Conservation (phyloP, 2,888 invertebrate genomes). For the Timema podura region DNA sequence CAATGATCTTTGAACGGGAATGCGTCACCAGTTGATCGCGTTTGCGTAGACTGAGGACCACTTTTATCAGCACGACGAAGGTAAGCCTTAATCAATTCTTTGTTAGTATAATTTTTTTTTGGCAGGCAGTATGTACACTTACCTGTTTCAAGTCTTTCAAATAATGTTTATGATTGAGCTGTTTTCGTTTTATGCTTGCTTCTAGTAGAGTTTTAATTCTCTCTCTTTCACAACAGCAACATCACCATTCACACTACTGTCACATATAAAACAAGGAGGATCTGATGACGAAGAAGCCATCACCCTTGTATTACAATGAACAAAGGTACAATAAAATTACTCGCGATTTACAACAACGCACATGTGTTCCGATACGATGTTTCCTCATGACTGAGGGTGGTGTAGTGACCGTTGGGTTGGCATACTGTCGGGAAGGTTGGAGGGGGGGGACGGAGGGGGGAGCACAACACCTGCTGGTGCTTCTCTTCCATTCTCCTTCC, state of each 20-base stretch:
- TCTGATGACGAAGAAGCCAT: background rate
- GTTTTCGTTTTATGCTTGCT: background rate
- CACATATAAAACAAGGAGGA: background rate
- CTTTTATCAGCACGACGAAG: background rate
- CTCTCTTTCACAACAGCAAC: background rate
- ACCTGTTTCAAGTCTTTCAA: background rate
- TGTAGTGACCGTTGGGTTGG: no score
- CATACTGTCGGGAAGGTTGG: no score
- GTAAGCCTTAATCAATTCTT: background rate
- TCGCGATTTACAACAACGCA: no score
- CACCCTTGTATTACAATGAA: no score
- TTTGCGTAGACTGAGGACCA: background rate
- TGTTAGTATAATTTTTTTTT: background rate
- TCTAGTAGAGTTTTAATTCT: constrained; percentile 1
- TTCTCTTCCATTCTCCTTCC: no score
- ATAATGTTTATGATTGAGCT: background rate
- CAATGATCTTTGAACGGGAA: background rate
- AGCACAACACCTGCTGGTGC: no score
- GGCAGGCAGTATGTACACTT: background rate
- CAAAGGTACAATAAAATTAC: no score
- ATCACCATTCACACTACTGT: background rate
- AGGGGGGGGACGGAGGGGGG: no score
- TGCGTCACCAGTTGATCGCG: background rate
- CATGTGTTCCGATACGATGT: no score
- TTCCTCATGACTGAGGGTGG: no score